A percentile compares a stretch with the other conserved stretches of the same genome.
Evolutionary conservation across 1,140 invertebrate genomes (phyloP).

Genomic region (Drosophila rufa): DNA sequence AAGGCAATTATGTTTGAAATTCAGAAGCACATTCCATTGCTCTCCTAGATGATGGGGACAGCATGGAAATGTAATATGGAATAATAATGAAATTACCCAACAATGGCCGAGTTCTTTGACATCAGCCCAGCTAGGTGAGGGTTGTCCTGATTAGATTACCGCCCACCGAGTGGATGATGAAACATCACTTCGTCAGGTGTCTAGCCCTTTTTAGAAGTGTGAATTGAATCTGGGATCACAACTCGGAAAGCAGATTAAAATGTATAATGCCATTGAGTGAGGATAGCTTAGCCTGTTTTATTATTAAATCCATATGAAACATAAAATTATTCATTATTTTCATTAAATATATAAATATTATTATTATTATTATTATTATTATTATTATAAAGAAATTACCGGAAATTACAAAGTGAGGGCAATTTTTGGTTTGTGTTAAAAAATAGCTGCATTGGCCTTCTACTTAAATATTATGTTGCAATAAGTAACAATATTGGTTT

Average conservation of each 20-base stretch:
- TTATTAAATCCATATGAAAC: background rate
- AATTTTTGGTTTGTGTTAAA: no score
- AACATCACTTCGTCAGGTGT: conserved; percentile 24
- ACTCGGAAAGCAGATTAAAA: background rate
- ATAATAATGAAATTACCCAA: conserved; percentile 57
- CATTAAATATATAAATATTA: no score
- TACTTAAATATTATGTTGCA: no score
- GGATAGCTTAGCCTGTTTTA: background rate
- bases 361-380: no score
- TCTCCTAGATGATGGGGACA: conserved; percentile 5
- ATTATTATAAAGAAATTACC: no score
- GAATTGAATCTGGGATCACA: conserved; percentile 35
- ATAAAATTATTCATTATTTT: no score
- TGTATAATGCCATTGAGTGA: conserved; percentile 3
- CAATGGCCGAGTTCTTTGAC: conserved; percentile 36
- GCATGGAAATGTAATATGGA: conserved; percentile 58
- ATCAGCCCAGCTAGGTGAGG: conserved; percentile 7
- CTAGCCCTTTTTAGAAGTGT: conserved; percentile 12
- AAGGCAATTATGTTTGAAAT: conserved; percentile 54
- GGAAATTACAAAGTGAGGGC: no score
- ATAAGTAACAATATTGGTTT: no score
- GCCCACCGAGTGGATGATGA: conserved; percentile 9
- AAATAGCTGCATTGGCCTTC: no score
- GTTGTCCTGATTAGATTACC: conserved; percentile 41
- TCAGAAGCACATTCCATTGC: conserved; percentile 26